Percentiles rank a stretch among this genome's conserved stretches.
Evolutionary conservation across 2,888 invertebrate genomes (phyloP).

Genomic region (Tridacna crocea): DNA sequence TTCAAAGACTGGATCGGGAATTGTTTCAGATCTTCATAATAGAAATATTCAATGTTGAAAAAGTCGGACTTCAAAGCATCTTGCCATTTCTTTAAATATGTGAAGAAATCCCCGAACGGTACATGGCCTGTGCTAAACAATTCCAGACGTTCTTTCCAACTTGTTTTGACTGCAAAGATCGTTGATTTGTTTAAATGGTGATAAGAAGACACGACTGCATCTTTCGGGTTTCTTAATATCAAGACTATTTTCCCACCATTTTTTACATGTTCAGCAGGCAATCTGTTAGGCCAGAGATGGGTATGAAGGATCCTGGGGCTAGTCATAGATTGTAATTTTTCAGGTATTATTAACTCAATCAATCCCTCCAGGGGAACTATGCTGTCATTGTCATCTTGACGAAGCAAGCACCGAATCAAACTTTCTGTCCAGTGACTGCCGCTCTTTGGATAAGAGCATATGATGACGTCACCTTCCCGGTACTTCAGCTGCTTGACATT

Average conservation of each 20-base stretch:
- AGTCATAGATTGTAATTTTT: background rate
- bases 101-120: background rate
- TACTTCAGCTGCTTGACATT: background rate
- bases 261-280: background rate
- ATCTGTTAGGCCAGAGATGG: conserved; percentile 1
- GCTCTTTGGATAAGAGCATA: background rate
- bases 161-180: background rate
- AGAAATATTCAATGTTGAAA: background rate
- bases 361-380: background rate
- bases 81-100: conserved; percentile 1
- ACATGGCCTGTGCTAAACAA: background rate
- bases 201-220: background rate
- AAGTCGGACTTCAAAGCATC: background rate
- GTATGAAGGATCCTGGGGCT: background rate
- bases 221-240: background rate
- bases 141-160: conserved; percentile 1
- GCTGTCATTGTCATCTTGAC: background rate
- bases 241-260: conserved; percentile 1
- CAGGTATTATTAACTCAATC: background rate
- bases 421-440: background rate
- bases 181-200: background rate
- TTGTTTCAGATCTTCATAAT: conserved; percentile 3
- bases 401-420: background rate
- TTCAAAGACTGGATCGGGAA: background rate
- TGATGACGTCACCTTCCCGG: background rate